These are phyloP conservation scores for Pica pica DNA, from an alignment of 2,113 vertebrate species.

Conservation along the genomic window DNA sequence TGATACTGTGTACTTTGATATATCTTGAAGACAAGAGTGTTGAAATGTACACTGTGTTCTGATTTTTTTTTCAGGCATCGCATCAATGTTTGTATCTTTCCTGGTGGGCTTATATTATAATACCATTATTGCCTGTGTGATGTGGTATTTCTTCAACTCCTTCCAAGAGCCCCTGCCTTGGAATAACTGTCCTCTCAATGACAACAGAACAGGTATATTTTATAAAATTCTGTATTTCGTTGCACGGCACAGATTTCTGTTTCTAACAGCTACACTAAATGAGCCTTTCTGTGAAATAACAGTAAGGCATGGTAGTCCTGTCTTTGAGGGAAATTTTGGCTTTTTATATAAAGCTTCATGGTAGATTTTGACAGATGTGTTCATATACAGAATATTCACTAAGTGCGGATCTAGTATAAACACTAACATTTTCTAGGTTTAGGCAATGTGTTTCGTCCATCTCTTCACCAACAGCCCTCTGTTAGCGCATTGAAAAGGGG, in stretches of 20 bases:
- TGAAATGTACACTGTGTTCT: background rate
- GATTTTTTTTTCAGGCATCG: conserved; percentile 74
- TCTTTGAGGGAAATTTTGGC: background rate
- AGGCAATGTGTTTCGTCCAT: background rate
- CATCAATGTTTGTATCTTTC: conserved; percentile 87
- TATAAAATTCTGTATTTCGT: background rate
- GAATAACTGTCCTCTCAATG: conserved; percentile 80
- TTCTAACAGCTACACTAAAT: background rate
- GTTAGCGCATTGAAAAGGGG: background rate
- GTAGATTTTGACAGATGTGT: background rate
- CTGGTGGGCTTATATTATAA: conserved; percentile 89
- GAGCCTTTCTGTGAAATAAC: background rate
- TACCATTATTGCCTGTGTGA: conserved; percentile 89
- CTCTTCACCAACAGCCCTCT: background rate
- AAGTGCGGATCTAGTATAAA: background rate
- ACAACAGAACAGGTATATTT: conserved; percentile 77
- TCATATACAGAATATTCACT: background rate
- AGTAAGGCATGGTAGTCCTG: background rate
- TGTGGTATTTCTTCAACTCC: conserved; percentile 99
- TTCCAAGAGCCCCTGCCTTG: conserved; percentile 91
- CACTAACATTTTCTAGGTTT: background rate
- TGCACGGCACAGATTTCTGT: background rate
- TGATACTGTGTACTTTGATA: background rate
- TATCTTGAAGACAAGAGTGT: background rate
- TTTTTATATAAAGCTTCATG: background rate